These are phyloP conservation scores for Styela clava DNA, from an alignment of 23 tunicate species.

Conservation along the genomic window DNA sequence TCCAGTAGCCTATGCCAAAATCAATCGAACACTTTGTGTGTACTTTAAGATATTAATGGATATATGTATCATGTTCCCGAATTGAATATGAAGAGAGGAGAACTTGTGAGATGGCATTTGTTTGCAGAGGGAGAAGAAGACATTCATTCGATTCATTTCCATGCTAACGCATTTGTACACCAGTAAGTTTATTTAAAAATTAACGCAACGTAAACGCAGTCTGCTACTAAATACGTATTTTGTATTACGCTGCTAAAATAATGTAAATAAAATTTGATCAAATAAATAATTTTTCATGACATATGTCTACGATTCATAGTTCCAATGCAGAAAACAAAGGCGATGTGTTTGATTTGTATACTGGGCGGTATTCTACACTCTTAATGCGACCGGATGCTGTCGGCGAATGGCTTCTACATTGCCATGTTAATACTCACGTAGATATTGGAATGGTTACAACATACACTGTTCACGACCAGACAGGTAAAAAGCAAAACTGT, in stretches of 20 bases:
- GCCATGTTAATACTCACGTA: slow-evolving; percentile 68
- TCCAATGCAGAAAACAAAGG: slow-evolving; percentile 36
- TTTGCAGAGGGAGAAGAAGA: slow-evolving; percentile 61
- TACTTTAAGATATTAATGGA: slow-evolving; percentile 46
- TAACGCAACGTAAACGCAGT: too few relatives aligned
- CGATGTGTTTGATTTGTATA: slow-evolving; percentile 45
- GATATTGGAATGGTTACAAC: slow-evolving; percentile 59
- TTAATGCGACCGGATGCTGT: slow-evolving; percentile 43
- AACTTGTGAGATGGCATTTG: slow-evolving; percentile 50
- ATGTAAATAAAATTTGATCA: too few relatives aligned
- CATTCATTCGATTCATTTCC: slow-evolving; percentile 51
- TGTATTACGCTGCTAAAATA: too few relatives aligned
- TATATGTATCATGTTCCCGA: slow-evolving; percentile 39
- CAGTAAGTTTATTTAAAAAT: too few relatives aligned
- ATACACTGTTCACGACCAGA: slow-evolving; percentile 26
- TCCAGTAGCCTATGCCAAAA: neutral
- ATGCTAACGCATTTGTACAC: slow-evolving; percentile 42
- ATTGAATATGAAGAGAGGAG: slow-evolving; percentile 23
- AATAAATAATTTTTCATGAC: too few relatives aligned
- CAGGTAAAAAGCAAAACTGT: neutral
- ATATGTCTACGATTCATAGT: slow-evolving; percentile 7
- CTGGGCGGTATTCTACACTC: slow-evolving; percentile 50
- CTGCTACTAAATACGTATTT: too few relatives aligned
- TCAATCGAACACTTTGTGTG: neutral
- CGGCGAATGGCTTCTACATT: slow-evolving; percentile 70